Percentiles rank a stretch among this genome's conserved stretches.
Conservation (phyloP, 2,888 invertebrate genomes). For the Drosophila basisetae region DNA sequence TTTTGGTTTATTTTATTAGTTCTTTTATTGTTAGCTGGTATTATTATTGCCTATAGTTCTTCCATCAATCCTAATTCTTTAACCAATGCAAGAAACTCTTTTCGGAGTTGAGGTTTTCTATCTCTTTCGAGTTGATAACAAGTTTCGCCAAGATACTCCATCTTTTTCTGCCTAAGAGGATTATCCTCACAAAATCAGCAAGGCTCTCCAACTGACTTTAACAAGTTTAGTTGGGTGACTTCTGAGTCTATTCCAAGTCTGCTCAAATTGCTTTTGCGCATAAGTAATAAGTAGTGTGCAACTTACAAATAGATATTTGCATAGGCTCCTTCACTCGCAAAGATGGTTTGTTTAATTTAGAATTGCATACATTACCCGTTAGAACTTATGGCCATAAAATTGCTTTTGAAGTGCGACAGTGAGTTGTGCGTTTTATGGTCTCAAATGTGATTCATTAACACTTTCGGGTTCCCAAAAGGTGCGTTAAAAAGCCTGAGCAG, state of each 20-base stretch:
- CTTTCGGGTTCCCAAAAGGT: conserved; percentile 67
- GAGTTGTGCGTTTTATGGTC: conserved; percentile 47
- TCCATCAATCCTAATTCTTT: too few relatives aligned
- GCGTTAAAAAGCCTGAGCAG: conserved; percentile 58
- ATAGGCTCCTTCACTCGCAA: neutral
- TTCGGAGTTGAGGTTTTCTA: neutral
- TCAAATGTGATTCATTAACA: conserved; percentile 78
- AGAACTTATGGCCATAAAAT: conserved; percentile 25
- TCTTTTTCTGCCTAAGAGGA: neutral
- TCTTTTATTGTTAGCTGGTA: neutral
- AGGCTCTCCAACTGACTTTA: neutral
- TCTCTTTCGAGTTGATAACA: neutral
- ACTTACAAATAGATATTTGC: too few relatives aligned
- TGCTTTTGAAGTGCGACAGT: conserved; percentile 30
- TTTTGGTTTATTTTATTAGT: neutral
- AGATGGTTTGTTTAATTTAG: conserved; percentile 1
- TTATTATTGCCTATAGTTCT: neutral
- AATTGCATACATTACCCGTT: conserved; percentile 16
- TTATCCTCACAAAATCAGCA: neutral
- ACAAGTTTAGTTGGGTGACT: neutral
- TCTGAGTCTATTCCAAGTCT: neutral
- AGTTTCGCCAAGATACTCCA: neutral
- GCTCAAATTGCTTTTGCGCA: neutral
- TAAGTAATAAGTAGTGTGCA: neutral
- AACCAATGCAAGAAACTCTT: too few relatives aligned